Evolutionary conservation across 2,797 vertebrate species (phyloP).

Genomic region (Numenius phaeopus): DNA sequence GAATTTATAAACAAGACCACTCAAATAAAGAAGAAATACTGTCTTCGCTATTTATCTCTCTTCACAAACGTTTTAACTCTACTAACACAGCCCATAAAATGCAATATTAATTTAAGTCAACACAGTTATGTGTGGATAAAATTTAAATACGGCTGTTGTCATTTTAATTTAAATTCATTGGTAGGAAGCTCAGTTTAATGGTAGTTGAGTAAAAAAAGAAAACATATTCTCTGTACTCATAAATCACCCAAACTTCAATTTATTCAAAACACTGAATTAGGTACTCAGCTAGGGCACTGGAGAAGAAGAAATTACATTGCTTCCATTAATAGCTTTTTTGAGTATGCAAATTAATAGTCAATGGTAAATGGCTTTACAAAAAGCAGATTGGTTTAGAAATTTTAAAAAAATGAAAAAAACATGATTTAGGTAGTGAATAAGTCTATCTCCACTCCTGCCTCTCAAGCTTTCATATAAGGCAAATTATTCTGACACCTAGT

Average conservation of each 20-base stretch:
- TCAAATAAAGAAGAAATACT: neutral
- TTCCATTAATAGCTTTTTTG: constrained; percentile 29
- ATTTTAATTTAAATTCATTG: constrained; percentile 32
- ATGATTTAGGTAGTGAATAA: neutral
- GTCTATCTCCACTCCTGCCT: neutral
- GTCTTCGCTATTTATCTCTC: neutral
- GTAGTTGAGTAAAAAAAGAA: neutral
- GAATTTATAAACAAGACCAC: neutral
- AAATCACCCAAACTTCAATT: neutral
- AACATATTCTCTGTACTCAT: neutral
- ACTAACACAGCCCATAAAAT: neutral
- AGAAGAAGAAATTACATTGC: constrained; percentile 13
- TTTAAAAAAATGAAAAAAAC: neutral
- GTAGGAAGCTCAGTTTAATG: neutral
- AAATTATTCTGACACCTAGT: constrained; percentile 37
- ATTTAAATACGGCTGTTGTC: neutral
- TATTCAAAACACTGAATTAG: constrained; percentile 21
- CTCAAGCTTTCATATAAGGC: neutral
- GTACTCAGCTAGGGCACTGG: neutral
- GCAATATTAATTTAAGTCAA: neutral
- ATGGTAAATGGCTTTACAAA: neutral
- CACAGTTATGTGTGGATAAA: neutral
- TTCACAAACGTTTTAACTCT: neutral
- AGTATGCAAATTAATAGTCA: constrained; percentile 10
- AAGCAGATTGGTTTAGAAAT: neutral